These are phyloP conservation scores for Microplitis deprimator DNA, from an alignment of 2,888 invertebrate genomes.

Conservation along the genomic window DNA sequence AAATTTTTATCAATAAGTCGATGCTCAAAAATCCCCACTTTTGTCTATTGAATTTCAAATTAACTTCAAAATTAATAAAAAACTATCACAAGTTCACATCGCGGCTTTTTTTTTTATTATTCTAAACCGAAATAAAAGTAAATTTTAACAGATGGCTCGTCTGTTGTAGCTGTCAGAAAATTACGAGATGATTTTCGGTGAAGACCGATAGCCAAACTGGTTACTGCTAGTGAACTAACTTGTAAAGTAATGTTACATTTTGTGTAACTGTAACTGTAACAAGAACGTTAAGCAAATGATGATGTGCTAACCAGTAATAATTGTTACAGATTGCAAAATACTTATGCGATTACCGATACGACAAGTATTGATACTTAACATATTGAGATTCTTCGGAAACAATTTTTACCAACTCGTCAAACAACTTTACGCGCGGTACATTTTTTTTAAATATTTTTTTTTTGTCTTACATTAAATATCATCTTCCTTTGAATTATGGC, in stretches of 20 bases:
- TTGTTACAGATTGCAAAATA: slow-evolving; percentile 60
- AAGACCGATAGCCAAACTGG: slow-evolving; percentile 17
- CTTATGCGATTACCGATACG: background rate
- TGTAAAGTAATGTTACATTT: slow-evolving; percentile 43
- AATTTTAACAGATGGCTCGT: too few relatives aligned
- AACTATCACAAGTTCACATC: too few relatives aligned
- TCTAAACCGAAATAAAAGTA: too few relatives aligned
- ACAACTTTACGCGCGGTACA: slow-evolving; percentile 11
- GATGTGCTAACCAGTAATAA: slow-evolving; percentile 63
- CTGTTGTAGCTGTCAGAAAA: background rate
- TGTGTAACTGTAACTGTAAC: slow-evolving; percentile 66
- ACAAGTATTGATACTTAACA: background rate
- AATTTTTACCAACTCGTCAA: background rate
- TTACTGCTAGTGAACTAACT: slow-evolving; percentile 51
- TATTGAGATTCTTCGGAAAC: background rate
- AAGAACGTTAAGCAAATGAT: slow-evolving; percentile 67
- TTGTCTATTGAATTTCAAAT: too few relatives aligned
- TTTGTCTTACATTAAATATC: background rate
- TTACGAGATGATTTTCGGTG: background rate
- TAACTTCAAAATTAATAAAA: too few relatives aligned
- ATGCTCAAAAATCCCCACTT: too few relatives aligned
- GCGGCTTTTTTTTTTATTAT: too few relatives aligned
- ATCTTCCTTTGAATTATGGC: background rate
- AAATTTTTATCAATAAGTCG: too few relatives aligned
- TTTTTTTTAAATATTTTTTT: slow-evolving; percentile 3